These are phyloP conservation scores for Eueremaeus valkanovi DNA, from an alignment of 2,888 invertebrate species.

Conservation along the genomic window DNA sequence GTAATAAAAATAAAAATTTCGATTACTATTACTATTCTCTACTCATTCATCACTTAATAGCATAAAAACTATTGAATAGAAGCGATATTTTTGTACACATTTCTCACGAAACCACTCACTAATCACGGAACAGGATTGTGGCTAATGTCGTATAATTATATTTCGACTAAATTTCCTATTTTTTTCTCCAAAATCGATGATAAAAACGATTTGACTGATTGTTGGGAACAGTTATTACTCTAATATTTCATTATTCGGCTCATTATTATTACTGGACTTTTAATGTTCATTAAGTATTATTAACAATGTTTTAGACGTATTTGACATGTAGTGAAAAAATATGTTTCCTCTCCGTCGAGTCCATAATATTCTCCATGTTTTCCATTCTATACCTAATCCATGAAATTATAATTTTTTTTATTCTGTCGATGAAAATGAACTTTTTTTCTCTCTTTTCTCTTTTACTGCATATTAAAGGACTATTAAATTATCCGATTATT, in stretches of 20 bases:
- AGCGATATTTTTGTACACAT: no score
- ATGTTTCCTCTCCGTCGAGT: not conserved
- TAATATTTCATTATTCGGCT: no score
- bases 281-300: not conserved
- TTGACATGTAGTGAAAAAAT: no score
- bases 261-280: not conserved
- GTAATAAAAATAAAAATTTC: no score
- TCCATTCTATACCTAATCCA: not conserved
- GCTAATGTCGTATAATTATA: no score
- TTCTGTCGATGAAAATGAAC: not conserved
- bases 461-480: not conserved
- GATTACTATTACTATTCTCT: no score
- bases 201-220: not conserved
- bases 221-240: not conserved
- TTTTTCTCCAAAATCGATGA: not conserved
- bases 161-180: no score
- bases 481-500: not conserved
- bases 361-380: not conserved
- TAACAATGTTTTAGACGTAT: no score
- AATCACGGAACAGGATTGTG: no score
- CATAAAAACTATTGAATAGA: no score
- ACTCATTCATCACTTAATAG: no score
- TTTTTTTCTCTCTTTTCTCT: not conserved
- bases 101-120: no score
- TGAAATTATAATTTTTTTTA: not conserved